Evolutionary conservation across 2,888 invertebrate species (phyloP).

Genomic region (Clistopyga incitator): DNA sequence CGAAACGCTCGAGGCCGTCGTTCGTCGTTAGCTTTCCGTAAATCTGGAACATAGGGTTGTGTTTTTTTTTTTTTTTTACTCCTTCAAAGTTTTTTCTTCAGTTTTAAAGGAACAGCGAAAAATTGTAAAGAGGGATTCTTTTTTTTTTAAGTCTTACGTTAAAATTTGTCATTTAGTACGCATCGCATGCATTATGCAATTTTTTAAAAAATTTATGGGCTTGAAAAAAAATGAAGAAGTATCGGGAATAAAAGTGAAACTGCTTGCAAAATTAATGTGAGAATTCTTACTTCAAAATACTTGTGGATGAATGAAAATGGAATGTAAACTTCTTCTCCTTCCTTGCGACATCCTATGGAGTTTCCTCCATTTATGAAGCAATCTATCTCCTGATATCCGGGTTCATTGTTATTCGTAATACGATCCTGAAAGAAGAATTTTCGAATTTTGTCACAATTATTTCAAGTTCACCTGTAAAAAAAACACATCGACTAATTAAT

Average conservation of each 20-base stretch:
- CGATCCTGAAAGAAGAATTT: constrained; percentile 75
- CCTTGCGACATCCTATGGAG: constrained; percentile 91
- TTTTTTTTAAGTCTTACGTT: too few species aligned
- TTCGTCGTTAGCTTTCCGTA: constrained; percentile 93
- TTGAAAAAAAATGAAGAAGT: too few species aligned
- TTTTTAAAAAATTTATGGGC: too few species aligned
- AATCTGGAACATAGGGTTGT: constrained; percentile 85
- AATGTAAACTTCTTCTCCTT: constrained; percentile 94
- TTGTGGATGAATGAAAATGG: constrained; percentile 97
- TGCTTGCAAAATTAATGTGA: too few species aligned
- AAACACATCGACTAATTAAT: neutral
- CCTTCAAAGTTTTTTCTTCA: neutral
- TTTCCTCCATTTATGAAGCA: constrained; percentile 96
- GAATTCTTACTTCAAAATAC: constrained; percentile 92
- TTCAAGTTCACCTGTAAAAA: neutral
- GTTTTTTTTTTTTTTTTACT: neutral
- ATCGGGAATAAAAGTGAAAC: too few species aligned
- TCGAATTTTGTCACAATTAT: constrained; percentile 42
- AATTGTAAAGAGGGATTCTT: too few species aligned
- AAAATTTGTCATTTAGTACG: too few species aligned
- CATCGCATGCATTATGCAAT: too few species aligned
- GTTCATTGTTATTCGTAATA: constrained; percentile 79
- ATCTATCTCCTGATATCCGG: constrained; percentile 89
- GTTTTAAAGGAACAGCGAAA: too few species aligned
- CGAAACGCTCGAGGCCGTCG: constrained; percentile 92